These are phyloP conservation scores for Nannoperca australis DNA, from an alignment of 2,797 vertebrate genomes.

Conservation along the genomic window DNA sequence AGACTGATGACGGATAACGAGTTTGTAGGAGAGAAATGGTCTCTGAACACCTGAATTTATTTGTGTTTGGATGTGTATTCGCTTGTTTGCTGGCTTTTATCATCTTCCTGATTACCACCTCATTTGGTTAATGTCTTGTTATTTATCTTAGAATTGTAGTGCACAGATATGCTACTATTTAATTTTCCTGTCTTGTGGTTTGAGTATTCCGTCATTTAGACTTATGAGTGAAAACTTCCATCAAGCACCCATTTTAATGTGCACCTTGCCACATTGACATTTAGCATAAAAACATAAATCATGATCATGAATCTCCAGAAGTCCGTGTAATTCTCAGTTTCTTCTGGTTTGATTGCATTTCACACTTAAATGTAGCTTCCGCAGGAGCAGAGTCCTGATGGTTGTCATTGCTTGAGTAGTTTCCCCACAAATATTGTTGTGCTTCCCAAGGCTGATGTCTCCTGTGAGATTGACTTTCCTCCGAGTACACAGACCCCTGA, in stretches of 20 bases:
- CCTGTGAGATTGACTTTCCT: slow-evolving; percentile 10
- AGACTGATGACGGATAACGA: slow-evolving; percentile 19
- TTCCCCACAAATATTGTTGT: slow-evolving; percentile 6
- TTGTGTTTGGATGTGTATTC: neutral
- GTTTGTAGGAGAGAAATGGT: slow-evolving; percentile 5
- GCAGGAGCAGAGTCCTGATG: neutral
- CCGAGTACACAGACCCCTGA: neutral
- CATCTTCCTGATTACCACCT: slow-evolving; percentile 32
- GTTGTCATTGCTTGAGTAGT: neutral
- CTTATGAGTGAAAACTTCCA: slow-evolving; percentile 1
- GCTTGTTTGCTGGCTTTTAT: slow-evolving; percentile 18
- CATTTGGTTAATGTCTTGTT: slow-evolving; percentile 21
- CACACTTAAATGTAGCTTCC: neutral
- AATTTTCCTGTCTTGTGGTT: slow-evolving; percentile 15
- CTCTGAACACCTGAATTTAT: slow-evolving; percentile 1
- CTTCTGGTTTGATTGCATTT: neutral
- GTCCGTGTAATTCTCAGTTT: neutral
- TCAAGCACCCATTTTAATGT: neutral
- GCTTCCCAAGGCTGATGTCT: slow-evolving; percentile 19
- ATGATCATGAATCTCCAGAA: neutral
- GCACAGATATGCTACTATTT: slow-evolving; percentile 13
- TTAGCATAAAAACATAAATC: neutral
- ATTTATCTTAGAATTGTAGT: slow-evolving; percentile 20
- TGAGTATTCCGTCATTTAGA: slow-evolving; percentile 6
- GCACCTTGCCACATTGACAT: neutral